Conservation (phyloP, 2,113 vertebrate species). For the Haemorhous mexicanus region DNA sequence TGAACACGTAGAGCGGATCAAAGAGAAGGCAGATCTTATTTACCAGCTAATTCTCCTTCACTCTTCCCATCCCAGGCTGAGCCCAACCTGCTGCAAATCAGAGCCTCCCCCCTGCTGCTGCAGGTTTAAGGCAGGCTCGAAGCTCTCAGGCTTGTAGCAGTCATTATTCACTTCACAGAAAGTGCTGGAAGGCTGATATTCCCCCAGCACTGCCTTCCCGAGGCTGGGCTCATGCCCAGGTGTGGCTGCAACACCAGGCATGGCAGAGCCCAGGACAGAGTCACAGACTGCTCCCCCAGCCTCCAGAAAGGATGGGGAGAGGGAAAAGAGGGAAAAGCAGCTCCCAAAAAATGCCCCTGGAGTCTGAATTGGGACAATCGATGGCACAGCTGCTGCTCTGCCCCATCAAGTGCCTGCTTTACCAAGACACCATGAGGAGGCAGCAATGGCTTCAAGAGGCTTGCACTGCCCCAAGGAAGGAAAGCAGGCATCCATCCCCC, state of each 20-base stretch:
- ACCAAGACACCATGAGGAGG: neutral
- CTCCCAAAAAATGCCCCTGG: neutral
- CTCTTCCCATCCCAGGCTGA: slow-evolving; percentile 35
- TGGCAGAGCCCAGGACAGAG: fast-evolving
- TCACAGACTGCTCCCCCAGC: neutral
- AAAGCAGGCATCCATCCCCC: neutral
- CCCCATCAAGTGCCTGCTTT: neutral
- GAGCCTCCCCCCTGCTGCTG: neutral
- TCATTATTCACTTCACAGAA: neutral
- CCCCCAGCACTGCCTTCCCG: neutral
- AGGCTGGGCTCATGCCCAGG: neutral
- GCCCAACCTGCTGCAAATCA: neutral
- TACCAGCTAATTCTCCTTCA: slow-evolving; percentile 53
- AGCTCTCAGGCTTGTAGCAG: neutral
- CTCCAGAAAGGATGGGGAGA: neutral
- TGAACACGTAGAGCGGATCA: slow-evolving; percentile 16
- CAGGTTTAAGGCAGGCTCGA: neutral
- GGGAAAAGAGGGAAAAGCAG: neutral
- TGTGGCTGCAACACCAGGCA: neutral
- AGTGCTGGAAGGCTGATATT: neutral
- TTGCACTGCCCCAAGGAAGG: neutral
- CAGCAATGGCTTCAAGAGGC: neutral
- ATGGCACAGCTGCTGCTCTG: neutral
- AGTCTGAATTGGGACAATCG: neutral
- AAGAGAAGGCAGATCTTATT: slow-evolving; percentile 40